A percentile compares a stretch with the other conserved stretches of the same genome.
These are phyloP conservation scores for Brotogeris chrysoptera DNA, from an alignment of 2,797 vertebrate genomes.

Conservation along the genomic window DNA sequence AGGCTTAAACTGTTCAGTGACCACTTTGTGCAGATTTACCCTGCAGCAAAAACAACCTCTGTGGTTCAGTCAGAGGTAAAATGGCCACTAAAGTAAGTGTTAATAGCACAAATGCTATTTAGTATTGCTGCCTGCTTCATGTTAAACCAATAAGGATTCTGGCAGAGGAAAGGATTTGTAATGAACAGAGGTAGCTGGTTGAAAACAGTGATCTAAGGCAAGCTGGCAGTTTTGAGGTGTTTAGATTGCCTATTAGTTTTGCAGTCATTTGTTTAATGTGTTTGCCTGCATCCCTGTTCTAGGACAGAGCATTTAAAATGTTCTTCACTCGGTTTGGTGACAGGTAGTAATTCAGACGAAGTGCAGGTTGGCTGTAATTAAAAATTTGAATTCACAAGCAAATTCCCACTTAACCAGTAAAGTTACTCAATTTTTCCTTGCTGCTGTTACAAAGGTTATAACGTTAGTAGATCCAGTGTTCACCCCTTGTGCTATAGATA, in stretches of 20 bases:
- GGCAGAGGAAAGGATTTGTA: neutral
- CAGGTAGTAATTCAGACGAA: neutral
- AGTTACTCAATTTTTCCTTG: neutral
- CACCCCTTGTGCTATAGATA: neutral
- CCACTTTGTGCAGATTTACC: neutral
- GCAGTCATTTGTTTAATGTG: neutral
- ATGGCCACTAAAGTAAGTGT: neutral
- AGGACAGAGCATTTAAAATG: neutral
- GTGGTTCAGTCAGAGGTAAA: neutral
- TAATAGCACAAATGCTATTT: neutral
- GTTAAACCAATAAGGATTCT: neutral
- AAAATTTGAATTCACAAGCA: neutral
- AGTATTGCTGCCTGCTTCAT: neutral
- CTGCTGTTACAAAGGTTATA: neutral
- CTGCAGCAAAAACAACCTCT: neutral
- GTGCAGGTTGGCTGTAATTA: neutral
- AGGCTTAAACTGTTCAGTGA: neutral
- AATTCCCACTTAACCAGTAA: neutral
- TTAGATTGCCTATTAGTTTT: neutral
- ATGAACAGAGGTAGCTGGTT: accelerated
- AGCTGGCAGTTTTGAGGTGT: neutral
- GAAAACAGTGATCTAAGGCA: neutral
- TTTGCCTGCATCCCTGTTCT: neutral
- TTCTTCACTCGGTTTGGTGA: neutral
- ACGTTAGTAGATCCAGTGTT: neutral